Conservation (phyloP, 2,888 invertebrate genomes). For the Tenthredo amoena region DNA sequence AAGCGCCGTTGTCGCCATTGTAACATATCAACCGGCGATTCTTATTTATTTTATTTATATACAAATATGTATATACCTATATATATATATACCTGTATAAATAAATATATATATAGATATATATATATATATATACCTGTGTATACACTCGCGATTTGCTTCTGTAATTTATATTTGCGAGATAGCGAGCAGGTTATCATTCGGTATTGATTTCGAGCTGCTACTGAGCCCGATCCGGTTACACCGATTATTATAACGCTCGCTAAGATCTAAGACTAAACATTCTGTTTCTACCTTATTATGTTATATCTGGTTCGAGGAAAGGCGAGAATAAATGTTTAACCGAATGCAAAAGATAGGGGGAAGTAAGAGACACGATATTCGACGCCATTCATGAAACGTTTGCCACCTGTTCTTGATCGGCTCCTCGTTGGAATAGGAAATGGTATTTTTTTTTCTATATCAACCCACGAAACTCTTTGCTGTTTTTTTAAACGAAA, state of each 20-base stretch:
- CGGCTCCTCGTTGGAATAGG: background rate
- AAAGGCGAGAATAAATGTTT: background rate
- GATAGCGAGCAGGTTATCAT: background rate
- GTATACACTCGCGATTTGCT: background rate
- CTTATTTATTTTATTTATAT: background rate
- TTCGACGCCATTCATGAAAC: slow-evolving; percentile 35
- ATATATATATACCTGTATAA: background rate
- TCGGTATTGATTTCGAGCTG: background rate
- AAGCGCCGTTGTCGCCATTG: background rate
- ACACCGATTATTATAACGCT: background rate
- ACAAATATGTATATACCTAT: background rate
- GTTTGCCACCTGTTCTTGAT: slow-evolving; percentile 22
- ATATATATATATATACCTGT: background rate
- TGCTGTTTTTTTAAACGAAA: background rate
- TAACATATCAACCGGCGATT: background rate
- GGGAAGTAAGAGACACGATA: background rate
- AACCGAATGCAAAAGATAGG: background rate
- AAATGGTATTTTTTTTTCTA: background rate
- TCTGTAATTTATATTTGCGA: background rate
- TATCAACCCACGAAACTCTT: too few species aligned
- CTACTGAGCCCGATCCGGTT: background rate
- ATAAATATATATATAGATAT: background rate
- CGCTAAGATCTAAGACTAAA: background rate
- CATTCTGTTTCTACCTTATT: background rate
- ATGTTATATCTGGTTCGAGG: background rate